Percentiles rank a stretch among this genome's conserved stretches.
Conservation (phyloP, 2,113 vertebrate genomes). For the Chaetorhynchus papuensis region DNA sequence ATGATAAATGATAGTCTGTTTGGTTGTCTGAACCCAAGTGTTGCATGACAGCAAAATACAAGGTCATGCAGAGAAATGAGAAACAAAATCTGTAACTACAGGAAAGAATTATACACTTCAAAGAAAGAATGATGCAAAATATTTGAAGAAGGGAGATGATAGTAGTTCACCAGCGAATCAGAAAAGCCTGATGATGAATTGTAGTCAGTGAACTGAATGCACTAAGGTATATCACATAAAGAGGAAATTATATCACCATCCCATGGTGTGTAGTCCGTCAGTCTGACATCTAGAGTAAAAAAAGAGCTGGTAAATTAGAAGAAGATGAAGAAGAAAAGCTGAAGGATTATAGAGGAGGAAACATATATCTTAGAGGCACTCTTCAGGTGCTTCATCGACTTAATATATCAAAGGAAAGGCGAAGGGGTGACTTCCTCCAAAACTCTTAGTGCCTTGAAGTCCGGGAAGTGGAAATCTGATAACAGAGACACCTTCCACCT, state of each 20-base stretch:
- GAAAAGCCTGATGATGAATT: not conserved
- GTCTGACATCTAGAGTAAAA: not conserved
- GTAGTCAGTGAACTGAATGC: not conserved
- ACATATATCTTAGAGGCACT: not conserved
- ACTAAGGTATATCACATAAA: not conserved
- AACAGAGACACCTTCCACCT: not conserved
- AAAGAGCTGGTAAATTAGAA: not conserved
- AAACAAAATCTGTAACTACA: not conserved
- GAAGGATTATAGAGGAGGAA: not conserved
- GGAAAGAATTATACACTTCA: not conserved
- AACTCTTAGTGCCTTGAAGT: not conserved
- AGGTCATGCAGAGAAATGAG: not conserved
- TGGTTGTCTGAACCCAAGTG: not conserved
- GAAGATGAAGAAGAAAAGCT: not conserved
- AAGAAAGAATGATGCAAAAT: not conserved
- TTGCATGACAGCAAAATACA: not conserved
- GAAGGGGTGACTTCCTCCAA: not conserved
- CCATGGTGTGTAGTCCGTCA: not conserved
- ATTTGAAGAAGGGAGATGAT: rapidly evolving
- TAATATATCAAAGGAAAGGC: not conserved
- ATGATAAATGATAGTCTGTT: not conserved
- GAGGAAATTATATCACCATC: not conserved
- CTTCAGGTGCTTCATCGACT: not conserved
- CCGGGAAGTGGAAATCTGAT: not conserved
- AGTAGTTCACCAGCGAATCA: not conserved